Base-by-base conservation (phyloP, 1,140 invertebrate species). In the Anadara kagoshimensis region DNA sequence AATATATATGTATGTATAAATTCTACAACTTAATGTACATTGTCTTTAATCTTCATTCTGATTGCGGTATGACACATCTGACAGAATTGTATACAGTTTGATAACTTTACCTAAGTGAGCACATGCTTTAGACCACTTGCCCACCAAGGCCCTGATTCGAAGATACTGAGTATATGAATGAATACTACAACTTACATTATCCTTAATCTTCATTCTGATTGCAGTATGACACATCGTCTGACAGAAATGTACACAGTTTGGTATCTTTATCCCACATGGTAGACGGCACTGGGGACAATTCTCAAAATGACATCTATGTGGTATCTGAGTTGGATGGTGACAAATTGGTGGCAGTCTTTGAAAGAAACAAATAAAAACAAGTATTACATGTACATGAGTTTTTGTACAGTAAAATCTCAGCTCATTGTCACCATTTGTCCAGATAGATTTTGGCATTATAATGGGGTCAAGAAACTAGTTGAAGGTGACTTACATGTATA, bases 221-320 rank as follows among this genome's bases (percentile, higher is more conserved):
- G 93, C 93, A 43, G 93, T 92, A 88, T 98, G 97, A 88, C 97
- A 98, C 22, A 89, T 73, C 0, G 91, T 91, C 54, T 92, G 91
- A 89, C 96, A 98, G 0, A 87, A 84, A 87, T 98, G 97, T 0
- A 89, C 89, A 90, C 97, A 98, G n/a, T 79, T 85, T 36, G 90
- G 83, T 14, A 91, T 84, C 0, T 78, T 71, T 80, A 94, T 93
- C 0, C 88, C 89, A 88, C 96, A 98, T 18, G 92, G 88, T 82
- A 94, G 93, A 47, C 90, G 90, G 86, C 96, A 98, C 0, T 94
- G 92, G 11, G 96, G 96, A 89, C 96, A 98, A 14, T 93, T 91
- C 0, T 94, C 95, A 87, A 95, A 95, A 87, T 98, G 96, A 85
- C 96, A 98, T 29, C 91, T 91, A 87, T 98, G 96, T 14, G 91